Evolutionary conservation across 2,888 invertebrate genomes (phyloP), one percentile per base, ranked within the genome.

Genomic region (Empis stercorea): DNA sequence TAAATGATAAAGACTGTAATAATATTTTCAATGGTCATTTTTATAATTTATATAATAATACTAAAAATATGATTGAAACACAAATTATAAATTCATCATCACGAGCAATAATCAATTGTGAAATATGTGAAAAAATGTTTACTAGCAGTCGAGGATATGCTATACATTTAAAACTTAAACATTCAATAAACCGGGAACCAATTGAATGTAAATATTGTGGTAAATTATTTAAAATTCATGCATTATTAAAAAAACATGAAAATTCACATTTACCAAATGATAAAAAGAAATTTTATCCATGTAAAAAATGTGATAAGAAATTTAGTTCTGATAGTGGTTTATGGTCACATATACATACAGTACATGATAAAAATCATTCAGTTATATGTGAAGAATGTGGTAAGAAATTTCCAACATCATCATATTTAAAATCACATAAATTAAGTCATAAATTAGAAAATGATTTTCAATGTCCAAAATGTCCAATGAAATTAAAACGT

Each of bases 301-400:
- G 67, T 49, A 49, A 54, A 11, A 61, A 56, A 30, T 67, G 66
- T 48, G 62, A 63, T 30, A 65, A 62, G 48, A 61, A 59, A 41
- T 66, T 64, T 20, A 58, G 59, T n/a, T 61, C 40, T 11, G n/a
- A 40, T 13, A 40, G 40, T 27, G 40, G 40, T 3, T 23, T 20
- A 40, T 40, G 40, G 40, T 40, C 40, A 40, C 40, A 40, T 27
- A 40, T 40, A 13, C 40, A 40, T 27, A 23, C 40, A 6, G 40
- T 40, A n/a, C 40, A 40, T 40, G 40, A 40, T 13, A 27, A 27
- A n/a, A 14, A 40, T 14, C 20, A 9, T 5, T 13, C 40, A 14
- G 20, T n/a, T 27, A 40, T 40, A n/a, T 40, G 40, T 27, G 40
- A 40, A 3, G 14, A 40, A 27, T 40, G 40, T 40, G 40, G 40